Evolutionary conservation across 2,888 invertebrate species (phyloP).

Genomic region (Aleiodes alternator): DNA sequence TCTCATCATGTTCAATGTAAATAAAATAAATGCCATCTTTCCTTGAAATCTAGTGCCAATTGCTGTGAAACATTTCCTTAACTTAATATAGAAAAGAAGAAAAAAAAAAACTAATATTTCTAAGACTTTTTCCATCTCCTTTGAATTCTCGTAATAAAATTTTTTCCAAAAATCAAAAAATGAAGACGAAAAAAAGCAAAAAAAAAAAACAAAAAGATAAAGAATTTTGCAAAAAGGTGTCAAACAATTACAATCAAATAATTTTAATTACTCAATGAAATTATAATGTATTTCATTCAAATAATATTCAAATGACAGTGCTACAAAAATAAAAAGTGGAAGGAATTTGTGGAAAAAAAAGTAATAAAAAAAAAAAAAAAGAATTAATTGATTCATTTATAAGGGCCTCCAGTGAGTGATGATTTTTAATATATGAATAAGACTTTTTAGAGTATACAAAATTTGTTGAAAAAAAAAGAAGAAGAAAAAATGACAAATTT

Average conservation of each 20-base stretch:
- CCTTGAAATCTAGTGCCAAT: slow-evolving; percentile 43
- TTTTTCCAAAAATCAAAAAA: slow-evolving; percentile 26
- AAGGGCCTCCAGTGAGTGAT: slow-evolving; percentile 67
- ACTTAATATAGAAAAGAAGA: slow-evolving; percentile 21
- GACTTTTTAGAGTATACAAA: slow-evolving; percentile 63
- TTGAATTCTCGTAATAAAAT: slow-evolving; percentile 5
- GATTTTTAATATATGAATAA: slow-evolving; percentile 62
- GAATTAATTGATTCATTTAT: slow-evolving; percentile 56
- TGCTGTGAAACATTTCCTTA: slow-evolving; percentile 37
- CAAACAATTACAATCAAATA: slow-evolving; percentile 6
- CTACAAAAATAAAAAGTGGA: slow-evolving; percentile 46
- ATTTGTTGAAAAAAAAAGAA: slow-evolving; percentile 34
- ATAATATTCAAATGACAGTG: slow-evolving; percentile 48
- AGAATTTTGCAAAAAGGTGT: slow-evolving; percentile 1
- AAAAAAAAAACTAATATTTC: slow-evolving; percentile 27
- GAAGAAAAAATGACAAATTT: slow-evolving; percentile 60
- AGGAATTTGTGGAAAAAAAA: slow-evolving; percentile 42
- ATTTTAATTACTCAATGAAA: too few relatives aligned
- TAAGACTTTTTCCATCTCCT: slow-evolving; percentile 36
- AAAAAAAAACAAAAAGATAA: not conserved
- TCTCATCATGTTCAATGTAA: slow-evolving; percentile 54
- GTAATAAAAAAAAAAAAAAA: too few relatives aligned
- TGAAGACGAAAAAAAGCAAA: not conserved
- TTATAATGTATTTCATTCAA: slow-evolving; percentile 15
- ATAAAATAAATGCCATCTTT: slow-evolving; percentile 35